Percentiles rank a stretch among this genome's conserved stretches.
Conservation (phyloP, 2,113 vertebrate genomes). For the Zosterops japonicus region DNA sequence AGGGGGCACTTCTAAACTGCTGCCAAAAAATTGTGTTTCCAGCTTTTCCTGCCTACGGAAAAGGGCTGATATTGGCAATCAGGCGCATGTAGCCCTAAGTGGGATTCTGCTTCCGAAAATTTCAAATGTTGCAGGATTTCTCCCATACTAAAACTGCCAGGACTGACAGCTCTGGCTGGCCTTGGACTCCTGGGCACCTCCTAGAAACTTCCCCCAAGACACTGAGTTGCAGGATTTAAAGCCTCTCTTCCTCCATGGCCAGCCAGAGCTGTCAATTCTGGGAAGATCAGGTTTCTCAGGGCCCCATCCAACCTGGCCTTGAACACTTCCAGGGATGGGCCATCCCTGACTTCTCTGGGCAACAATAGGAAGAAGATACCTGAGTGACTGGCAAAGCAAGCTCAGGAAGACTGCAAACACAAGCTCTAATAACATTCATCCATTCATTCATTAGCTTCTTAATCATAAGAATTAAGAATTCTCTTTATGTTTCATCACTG, state of each 20-base stretch:
- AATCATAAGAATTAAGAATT: not conserved
- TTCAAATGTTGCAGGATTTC: accelerated
- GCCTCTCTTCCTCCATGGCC: not conserved
- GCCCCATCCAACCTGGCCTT: no score
- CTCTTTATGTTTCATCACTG: not conserved
- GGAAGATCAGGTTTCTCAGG: not conserved
- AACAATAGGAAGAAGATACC: not conserved
- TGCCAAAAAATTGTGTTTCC: not conserved
- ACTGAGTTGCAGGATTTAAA: not conserved
- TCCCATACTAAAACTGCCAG: not conserved
- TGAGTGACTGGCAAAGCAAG: not conserved
- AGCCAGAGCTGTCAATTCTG: not conserved
- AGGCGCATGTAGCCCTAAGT: accelerated
- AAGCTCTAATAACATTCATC: not conserved
- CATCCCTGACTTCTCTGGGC: not conserved
- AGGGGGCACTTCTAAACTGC: not conserved
- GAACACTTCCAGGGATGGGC: not conserved
- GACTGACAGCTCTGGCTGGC: accelerated
- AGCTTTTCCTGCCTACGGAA: accelerated
- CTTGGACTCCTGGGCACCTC: no score
- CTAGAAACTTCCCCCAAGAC: not conserved
- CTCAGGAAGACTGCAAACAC: not conserved
- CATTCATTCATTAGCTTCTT: not conserved
- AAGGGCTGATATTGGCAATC: not conserved
- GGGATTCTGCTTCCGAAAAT: not conserved